Conservation (phyloP, 2,113 vertebrate genomes). For the Synodontis membranacea region DNA sequence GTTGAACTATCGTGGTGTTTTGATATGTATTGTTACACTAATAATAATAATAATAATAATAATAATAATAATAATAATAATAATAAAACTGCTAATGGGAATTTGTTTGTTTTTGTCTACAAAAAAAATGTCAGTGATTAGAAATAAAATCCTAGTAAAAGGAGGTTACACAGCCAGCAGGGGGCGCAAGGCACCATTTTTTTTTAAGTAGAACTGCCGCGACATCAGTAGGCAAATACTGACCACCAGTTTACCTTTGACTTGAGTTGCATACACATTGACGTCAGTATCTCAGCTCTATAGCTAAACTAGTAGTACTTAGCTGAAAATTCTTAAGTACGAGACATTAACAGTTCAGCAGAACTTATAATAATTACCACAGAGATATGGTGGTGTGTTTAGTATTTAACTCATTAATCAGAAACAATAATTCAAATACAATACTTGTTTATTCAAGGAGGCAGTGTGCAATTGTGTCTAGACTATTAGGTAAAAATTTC, state of each 20-base stretch:
- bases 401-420: background rate
- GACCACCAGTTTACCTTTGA: background rate
- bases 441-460: background rate
- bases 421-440: background rate
- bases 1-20: background rate
- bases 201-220: background rate
- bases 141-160: background rate
- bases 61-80: no score
- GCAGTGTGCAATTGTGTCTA: background rate
- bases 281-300: background rate
- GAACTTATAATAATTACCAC: background rate
- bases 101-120: no score
- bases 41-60: no score
- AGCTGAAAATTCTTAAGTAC: background rate
- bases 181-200: constrained; percentile 1
- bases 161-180: constrained; percentile 23
- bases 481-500: background rate
- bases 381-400: background rate
- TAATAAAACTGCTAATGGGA: no score
- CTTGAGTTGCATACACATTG: background rate
- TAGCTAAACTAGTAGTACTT: background rate
- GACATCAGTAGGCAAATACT: background rate
- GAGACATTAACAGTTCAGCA: background rate
- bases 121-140: background rate
- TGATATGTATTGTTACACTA: background rate